Evolutionary conservation across 2,888 invertebrate genomes (phyloP).

Genomic region (Ormyrus labotus): DNA sequence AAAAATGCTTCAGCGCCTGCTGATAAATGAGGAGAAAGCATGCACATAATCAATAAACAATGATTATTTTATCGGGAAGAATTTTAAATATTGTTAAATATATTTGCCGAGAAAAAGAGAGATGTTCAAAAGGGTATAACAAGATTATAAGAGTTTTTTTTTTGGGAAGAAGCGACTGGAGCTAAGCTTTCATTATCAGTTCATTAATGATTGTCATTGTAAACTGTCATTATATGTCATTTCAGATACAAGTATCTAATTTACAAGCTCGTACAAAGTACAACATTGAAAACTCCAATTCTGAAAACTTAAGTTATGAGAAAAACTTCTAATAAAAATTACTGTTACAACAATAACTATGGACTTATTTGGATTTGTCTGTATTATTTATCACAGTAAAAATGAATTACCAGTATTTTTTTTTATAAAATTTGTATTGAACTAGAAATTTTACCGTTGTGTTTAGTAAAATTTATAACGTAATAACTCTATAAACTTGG

Average conservation of each 20-base stretch:
- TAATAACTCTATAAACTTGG: too few relatives aligned
- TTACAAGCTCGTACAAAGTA: neutral
- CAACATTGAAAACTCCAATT: neutral
- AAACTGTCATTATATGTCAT: slow-evolving; percentile 2
- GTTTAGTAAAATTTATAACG: too few relatives aligned
- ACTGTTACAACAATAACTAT: neutral
- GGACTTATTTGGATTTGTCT: too few relatives aligned
- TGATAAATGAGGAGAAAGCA: slow-evolving; percentile 25
- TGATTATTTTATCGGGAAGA: slow-evolving; percentile 19
- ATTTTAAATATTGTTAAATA: slow-evolving; percentile 9
- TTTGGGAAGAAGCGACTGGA: neutral
- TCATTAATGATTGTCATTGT: slow-evolving; percentile 29
- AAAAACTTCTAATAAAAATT: neutral
- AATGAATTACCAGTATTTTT: too few relatives aligned
- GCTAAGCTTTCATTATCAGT: neutral
- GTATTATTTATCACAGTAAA: too few relatives aligned
- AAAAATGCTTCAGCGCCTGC: neutral
- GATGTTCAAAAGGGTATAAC: too few relatives aligned
- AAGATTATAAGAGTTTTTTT: neutral
- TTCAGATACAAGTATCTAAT: slow-evolving; percentile 21
- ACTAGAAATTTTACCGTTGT: too few relatives aligned
- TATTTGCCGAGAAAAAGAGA: neutral
- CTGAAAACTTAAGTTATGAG: neutral
- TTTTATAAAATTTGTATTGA: too few relatives aligned
- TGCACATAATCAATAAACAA: slow-evolving; percentile 1